A percentile compares a stretch with the other conserved stretches of the same genome.
phyloP scores from a whole-genome alignment of 2,113 vertebrate genomes.

The Hippoglossus stenolepis region DNA sequence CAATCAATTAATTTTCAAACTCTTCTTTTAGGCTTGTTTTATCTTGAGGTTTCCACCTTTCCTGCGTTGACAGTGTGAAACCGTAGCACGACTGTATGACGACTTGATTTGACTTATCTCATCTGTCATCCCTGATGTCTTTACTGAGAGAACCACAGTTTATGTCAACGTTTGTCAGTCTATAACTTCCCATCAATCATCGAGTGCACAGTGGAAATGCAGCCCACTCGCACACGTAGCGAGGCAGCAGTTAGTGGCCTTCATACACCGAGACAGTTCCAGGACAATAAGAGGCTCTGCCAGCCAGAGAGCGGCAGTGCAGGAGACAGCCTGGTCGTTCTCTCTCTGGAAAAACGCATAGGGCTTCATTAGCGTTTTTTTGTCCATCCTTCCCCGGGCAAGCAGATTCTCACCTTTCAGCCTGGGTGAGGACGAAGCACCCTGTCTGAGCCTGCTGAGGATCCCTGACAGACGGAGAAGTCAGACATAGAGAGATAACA shows the following conservation, averaged over 20 bases:
- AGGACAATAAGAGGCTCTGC: constrained; percentile 49
- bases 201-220: constrained; percentile 34
- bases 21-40: constrained; percentile 18
- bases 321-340: constrained; percentile 19
- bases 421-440: constrained; percentile 43
- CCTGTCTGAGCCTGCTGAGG: constrained; percentile 30
- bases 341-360: constrained; percentile 42
- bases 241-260: constrained; percentile 43
- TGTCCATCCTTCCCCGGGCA: constrained; percentile 35
- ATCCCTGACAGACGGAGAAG: constrained; percentile 55
- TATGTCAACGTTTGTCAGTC: constrained; percentile 50
- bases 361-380: constrained; percentile 67
- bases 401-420: constrained; percentile 67
- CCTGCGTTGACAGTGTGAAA: neutral
- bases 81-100: constrained; percentile 14
- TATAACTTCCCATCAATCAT: constrained; percentile 57
- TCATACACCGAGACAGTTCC: constrained; percentile 61
- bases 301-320: constrained; percentile 29
- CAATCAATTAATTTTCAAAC: constrained; percentile 45
- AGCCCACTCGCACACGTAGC: constrained; percentile 37
- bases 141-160: constrained; percentile 25
- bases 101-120: constrained; percentile 47
- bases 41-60: constrained; percentile 11
- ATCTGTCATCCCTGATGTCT: constrained; percentile 38
- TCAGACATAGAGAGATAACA: constrained; percentile 25